Evolutionary conservation across 2,888 invertebrate species (phyloP), one percentile per base, ranked within the genome.

Genomic region (Spatulosminthurus flaviceps): DNA sequence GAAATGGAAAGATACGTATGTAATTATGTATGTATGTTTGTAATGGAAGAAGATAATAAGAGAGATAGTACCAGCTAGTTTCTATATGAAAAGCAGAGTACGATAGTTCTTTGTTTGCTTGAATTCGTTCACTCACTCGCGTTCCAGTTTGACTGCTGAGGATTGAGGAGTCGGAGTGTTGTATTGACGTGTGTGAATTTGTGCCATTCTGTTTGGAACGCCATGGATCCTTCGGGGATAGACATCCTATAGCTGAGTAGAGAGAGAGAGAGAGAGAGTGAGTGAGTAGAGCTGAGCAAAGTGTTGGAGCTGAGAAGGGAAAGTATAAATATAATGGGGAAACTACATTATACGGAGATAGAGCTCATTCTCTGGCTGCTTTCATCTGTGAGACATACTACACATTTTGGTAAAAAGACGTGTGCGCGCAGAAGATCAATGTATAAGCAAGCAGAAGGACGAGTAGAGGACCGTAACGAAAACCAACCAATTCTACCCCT

Each of bases 351-450:
- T n/a, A n/a, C 51, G 75, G 64, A 70, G 71, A 70, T 71, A 70
- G 70, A 71, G 70, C 70, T 77, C 61, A 61, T 77, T 77, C 77
- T 77, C 60, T 21, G 51, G 71, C 70, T 70, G 77, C 61, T 77
- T 71, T 70, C 70, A 77, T 71, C 77, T 77, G 77, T 77, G 77
- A 70, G 61, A 77, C 70, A 71, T 61, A n/a, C n/a, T n/a, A 71
- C 71, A 77, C 75, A 75, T 75, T 70, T 70, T 29, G 77, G 73
- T 73, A 66, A 78, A 78, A 78, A 78, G 78, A 64, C 78, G 78
- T 78, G 78, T 78, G 78, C 78, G 78, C 78, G 66, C 77, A 70
- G 70, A 70, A 77, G 78, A 78, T 78, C 72, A 73, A 78, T 78
- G 72, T 64, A 51, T 51, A 66, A 71, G 71, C 69, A 71, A 78